Evolutionary conservation across 2,797 vertebrate species (phyloP), one percentile per base, ranked within the genome.

Genomic region (Lutjanus campechanus): DNA sequence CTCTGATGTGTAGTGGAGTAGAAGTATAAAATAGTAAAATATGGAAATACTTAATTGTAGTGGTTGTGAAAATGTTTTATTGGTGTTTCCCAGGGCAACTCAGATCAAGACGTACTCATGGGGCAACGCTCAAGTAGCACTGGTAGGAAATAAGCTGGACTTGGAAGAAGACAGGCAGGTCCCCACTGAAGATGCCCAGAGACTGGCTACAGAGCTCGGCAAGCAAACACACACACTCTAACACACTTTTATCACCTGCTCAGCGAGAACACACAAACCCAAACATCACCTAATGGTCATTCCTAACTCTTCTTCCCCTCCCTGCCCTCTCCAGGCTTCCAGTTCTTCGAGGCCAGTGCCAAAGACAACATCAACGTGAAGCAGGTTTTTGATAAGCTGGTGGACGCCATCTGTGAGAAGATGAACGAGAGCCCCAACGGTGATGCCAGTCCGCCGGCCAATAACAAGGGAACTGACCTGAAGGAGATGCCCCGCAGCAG

Each of bases 61-160:
- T 25, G 1, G 40, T 25, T 63, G 44, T 82, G 16, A 77, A 58
- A 74, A 15, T 55, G 20, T 63, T 77, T 20, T 62, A 20, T 81
- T 47, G 44, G 20, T 63, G 61, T 85, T 86, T 85, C 51, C 49
- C 85, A 98, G 97, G 97, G 97, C 97, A 10, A 98, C 97, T 0
- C 97, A 98, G 93, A 98, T 98, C 89, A 98, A 97, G 92, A 98
- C 97, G 0, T 98, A 98, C 86, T 98, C 97, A 0, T 98, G 97
- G 97, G 97, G 98, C 86, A 98, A 97, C 0, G 96, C 97, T 69
- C 97, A 98, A 85, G 97, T 98, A 8, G 95, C 96, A 65, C 92
- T 98, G 47, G 96, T 98, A 3, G 97, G 96, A 7, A 98, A 98
- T 87, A 98, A 98, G 79, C 95, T 96, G 85, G 97, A 98, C 90